Evolutionary conservation across 2,113 vertebrate genomes (phyloP), one percentile per base, ranked within the genome.

Genomic region (Octodon degus): DNA sequence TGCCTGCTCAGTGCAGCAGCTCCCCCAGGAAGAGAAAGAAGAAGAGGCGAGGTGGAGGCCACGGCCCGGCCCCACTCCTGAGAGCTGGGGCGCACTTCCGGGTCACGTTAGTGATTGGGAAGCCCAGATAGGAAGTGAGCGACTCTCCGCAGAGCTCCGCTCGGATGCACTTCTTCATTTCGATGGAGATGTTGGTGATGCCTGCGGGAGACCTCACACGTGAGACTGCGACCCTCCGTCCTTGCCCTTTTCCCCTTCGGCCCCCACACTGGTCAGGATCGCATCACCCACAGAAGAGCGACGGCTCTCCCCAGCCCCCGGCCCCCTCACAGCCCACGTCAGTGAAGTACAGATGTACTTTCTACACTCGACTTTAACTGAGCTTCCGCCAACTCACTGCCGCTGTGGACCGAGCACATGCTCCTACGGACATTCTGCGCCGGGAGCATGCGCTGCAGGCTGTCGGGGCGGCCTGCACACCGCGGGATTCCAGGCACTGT

Each of bases 121-220:
- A 96, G 30, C 94, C 91, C 94, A 97, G 87, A 0, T 95, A 97
- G 34, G 86, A 32, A 24, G 96, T 97, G 83, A 96, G 2, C 0
- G 0, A 24, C 72, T 96, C 97, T 47, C 63, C 20, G 37, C 97
- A 97, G 7, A 77, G 85, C 2, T 90, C 65, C 76, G 53, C 43
- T 87, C 17, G 60, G 60, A 90, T 40, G 60, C 96, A 97, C 34
- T 32, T 96, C 93, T 94, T 97, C 86, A 96, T n/a, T 92, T 97
- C 91, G 77, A 96, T 2, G 74, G 67, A 0, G 30, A 95, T 9
- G 14, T 90, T 81, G 37, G 8, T 91, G 84, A 91, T 1, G 77
- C 94, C 96, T 97, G 89, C 0, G 53, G 92, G 55, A 93, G 85
- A 94, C 22, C 30, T 60, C 37, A 85, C 34, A 37, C 25, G 24